Evolutionary conservation across 1,140 invertebrate species (phyloP), one percentile per base, ranked within the genome.

Genomic region (Ooceraea biroi): DNA sequence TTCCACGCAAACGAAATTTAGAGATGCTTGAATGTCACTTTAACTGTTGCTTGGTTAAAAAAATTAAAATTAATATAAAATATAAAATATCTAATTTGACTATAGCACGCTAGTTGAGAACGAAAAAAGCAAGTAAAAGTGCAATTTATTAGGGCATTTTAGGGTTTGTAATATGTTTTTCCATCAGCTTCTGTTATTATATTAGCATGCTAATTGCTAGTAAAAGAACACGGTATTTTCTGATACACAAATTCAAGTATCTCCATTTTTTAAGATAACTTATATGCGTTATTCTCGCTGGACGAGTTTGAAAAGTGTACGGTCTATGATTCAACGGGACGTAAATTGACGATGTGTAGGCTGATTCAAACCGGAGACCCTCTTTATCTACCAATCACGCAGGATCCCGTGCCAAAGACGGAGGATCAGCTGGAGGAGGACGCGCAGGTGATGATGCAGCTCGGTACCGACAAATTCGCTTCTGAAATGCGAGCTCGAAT

Each of bases 381-480:
- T 69, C 93, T 99, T 41, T 99, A 97, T 92, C 96, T 99, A 82
- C 98, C 98, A 0, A 92, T 97, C n/a, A 99, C 98, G 1, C 98
- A 99, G 95, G 98, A 99, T 91, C 97, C 98, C 0, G 97, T 98
- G 0, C 98, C 99, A 5, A 98, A 99, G 95, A 99, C 99, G 3
- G 99, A 99, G 93, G 99, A 99, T 94, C 97, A 99, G 93, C 92
- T 99, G 58, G 97, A 99, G 90, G 98, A 99, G 92, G 98, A 99
- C 92, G 97, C 98, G 0, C 97, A 99, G 93, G 96, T 98, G 11
- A 96, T 99, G 95, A 95, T 97, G 73, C 96, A 98, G 85, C 94
- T 99, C 0, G 98, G 98, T 19, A 97, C 97, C 12, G 97, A 98
- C 88, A 96, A 97, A 22, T 96, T 97, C 88, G 97, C 97, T 3